Evolutionary conservation across 2,888 invertebrate species (phyloP), one percentile per base, ranked within the genome.

Genomic region (Coenonympha arcania): DNA sequence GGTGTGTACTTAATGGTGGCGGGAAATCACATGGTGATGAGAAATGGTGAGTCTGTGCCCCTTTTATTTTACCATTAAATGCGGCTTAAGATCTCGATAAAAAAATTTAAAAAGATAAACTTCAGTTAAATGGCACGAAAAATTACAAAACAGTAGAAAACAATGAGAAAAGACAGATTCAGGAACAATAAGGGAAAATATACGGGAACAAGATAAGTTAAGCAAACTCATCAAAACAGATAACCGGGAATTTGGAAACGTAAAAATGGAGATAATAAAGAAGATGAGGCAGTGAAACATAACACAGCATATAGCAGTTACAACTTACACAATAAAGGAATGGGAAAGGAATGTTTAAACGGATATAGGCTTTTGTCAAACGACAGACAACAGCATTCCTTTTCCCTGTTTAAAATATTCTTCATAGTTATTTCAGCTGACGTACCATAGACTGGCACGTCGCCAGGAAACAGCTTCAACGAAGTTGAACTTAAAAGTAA

Each of bases 401-500:
- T n/a, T n/a, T n/a, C n/a, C n/a, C n/a, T n/a, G 8, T 9, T 16
- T 6, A 0, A 15, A 24, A 15, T 5, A 22, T 24, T 22, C 24
- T 39, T 5, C 9, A 15, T 24, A 39, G 39, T 24, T 16, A 22
- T 39, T 39, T 39, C 39, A 19, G 2, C 15, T 24, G 39, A 16
- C 39, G 39, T 39, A 39, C 24, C 22, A 39, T 24, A 15, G 24
- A 39, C 22, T 39, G 39, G 39, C 39, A 15, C 13, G 15, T 24
- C 4, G 39, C 39, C 39, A 39, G 15, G 24, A 13, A 24, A 39
- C 39, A 39, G 4, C 22, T 24, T 24, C 15, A 4, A 15, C 22
- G 9, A 39, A 39, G 24, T 39, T 39, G 39, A 39, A 39, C 39
- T 24, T 39, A 24, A 24, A 24, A 39, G 39, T 39, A 39, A 39